A percentile compares a stretch with the other conserved stretches of the same genome.
Evolutionary conservation across 2,797 vertebrate genomes (phyloP).

Genomic region (Alca torda): DNA sequence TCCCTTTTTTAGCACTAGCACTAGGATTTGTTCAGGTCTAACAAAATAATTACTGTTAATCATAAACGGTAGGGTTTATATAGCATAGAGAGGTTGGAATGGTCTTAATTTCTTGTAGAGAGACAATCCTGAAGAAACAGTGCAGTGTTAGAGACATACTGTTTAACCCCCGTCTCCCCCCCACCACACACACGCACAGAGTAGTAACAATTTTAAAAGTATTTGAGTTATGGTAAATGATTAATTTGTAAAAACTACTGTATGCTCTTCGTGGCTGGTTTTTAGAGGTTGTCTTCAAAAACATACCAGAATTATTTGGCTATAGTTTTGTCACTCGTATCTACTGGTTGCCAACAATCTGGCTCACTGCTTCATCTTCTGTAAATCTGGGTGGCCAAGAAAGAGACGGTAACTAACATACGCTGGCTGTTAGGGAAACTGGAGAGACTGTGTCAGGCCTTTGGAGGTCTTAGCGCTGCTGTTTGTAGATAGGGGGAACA

Average conservation of each 20-base stretch:
- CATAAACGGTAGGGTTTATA: background rate
- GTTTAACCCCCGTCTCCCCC: background rate
- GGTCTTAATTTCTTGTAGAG: background rate
- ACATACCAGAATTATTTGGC: background rate
- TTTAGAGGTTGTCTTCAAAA: background rate
- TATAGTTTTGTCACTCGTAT: background rate
- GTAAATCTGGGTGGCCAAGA: background rate
- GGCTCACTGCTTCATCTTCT: background rate
- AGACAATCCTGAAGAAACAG: background rate
- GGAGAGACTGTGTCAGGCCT: background rate
- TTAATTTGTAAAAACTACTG: background rate
- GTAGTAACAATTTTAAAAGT: background rate
- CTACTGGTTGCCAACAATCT: background rate
- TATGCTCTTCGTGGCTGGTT: background rate
- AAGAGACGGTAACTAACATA: background rate
- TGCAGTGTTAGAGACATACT: background rate
- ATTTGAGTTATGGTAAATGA: background rate
- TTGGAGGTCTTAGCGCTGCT: background rate
- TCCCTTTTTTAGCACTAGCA: background rate
- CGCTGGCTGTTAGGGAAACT: background rate
- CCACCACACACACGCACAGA: no score
- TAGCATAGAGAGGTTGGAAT: background rate
- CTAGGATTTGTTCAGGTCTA: background rate
- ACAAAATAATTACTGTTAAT: background rate
- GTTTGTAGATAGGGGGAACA: fast-evolving